phyloP scores from a whole-genome alignment of 2,113 vertebrate genomes.

The Benitochromis conjunctus region DNA sequence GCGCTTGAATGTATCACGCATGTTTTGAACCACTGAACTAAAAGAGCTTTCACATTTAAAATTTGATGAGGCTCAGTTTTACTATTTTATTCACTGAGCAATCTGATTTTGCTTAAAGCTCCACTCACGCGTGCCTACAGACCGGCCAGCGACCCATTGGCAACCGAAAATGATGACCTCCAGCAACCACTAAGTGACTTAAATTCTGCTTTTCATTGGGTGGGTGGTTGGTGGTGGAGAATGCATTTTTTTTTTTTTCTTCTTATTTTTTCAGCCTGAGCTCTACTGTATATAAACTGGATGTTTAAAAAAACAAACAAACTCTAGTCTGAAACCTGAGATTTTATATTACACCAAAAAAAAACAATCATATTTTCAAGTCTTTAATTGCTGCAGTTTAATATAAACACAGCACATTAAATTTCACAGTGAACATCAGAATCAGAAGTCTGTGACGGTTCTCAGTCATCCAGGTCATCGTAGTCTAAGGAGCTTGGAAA shows the following conservation, averaged over 20 bases:
- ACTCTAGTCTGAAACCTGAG: background rate
- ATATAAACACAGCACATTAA: background rate
- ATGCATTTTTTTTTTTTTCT: background rate
- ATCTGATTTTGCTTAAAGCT: background rate
- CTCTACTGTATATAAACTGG: background rate
- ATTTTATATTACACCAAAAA: background rate
- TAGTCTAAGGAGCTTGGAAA: too few species aligned
- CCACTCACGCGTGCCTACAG: background rate
- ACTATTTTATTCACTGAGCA: background rate
- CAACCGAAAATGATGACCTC: background rate
- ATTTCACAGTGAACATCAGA: background rate
- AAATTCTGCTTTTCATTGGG: background rate
- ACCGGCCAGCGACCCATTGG: rapidly evolving
- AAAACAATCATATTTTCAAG: background rate
- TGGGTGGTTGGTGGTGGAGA: background rate
- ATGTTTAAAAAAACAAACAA: background rate
- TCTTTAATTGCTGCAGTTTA: background rate
- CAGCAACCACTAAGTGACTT: background rate
- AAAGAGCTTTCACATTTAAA: background rate
- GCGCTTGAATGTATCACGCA: background rate
- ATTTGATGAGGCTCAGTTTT: background rate
- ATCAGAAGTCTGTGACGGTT: too few species aligned
- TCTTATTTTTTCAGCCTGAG: background rate
- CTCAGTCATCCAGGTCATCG: too few species aligned
- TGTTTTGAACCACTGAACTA: background rate